Evolutionary conservation across 2,113 vertebrate species (phyloP), one percentile per base, ranked within the genome.

Genomic region (Solea senegalensis): DNA sequence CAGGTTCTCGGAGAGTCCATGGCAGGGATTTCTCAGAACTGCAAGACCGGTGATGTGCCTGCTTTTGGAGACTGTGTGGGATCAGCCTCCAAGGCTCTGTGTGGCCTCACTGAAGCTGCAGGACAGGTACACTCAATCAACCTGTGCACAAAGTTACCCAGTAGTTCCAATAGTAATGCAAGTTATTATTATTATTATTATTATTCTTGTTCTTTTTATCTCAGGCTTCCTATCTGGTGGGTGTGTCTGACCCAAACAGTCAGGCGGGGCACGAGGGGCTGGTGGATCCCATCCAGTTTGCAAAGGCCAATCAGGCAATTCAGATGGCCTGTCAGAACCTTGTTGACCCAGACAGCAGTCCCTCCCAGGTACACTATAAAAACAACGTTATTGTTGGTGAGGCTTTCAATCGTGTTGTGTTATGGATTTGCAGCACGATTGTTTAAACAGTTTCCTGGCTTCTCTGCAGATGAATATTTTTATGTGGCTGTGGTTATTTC

Each of bases 281-380:
- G 1, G 98, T 99, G 63, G 98, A 99, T 80, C 97, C 97, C 6
- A 98, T 99, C 84, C 98, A 99, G 49, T 99, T 99, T 86, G 97
- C 97, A 49, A 95, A 97, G 86, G 97, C 98, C 75, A 98, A 99
- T 84, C 97, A 99, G 78, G 97, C 98, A 0, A 99, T 99, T 89
- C 98, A 99, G 90, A 99, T 98, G 96, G 98, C 98, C 0, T 98
- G 98, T 80, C 96, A 99, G 93, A 99, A 98, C 69, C 89, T 99
- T 50, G 97, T 99, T 12, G 98, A 99, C 65, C 97, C 97, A 1
- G 94, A 94, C 2, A 98, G 97, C 83, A 99, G 96, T 82, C 97
- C 97, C 0, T 99, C 98, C 0, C 98, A 99, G 96, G 98, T 99
- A 78, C 58, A 43, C 44, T 9, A 43, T 51, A 10, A 7, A 49